phyloP scores from a whole-genome alignment of 2,797 vertebrate genomes.

The Siniperca obscura region DNA sequence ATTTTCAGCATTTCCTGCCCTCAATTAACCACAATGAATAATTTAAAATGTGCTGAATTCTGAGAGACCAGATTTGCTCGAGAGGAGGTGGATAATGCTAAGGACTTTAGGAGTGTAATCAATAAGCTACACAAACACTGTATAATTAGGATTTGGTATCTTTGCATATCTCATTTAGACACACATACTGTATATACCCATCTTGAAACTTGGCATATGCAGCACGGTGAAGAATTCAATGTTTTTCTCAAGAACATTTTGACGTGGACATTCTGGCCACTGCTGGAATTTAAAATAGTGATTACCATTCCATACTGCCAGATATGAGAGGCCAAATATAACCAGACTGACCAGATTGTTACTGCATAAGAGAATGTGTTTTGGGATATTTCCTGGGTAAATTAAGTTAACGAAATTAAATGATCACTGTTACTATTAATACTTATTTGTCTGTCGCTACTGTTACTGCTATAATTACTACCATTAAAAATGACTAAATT shows the following conservation, averaged over 20 bases:
- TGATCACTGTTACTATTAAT: background rate
- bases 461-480: background rate
- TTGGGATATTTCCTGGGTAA: background rate
- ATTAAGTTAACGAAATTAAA: background rate
- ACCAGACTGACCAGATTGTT: background rate
- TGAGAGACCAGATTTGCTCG: slow-evolving; percentile 50
- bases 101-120: slow-evolving; percentile 32
- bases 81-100: slow-evolving; percentile 31
- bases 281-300: background rate
- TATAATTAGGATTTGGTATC: slow-evolving; percentile 31
- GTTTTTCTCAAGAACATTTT: background rate
- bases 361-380: background rate
- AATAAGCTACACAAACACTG: slow-evolving; percentile 30
- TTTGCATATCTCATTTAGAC: slow-evolving; percentile 30
- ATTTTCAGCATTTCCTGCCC: slow-evolving; percentile 61
- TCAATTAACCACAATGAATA: slow-evolving; percentile 76
- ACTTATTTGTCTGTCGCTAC: too few relatives aligned
- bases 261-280: background rate
- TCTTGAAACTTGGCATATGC: slow-evolving; percentile 9
- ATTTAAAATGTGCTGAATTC: slow-evolving; percentile 71
- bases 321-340: background rate
- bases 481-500: background rate
- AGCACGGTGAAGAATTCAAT: background rate
- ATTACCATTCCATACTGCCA: background rate
- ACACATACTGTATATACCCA: background rate